Evolutionary conservation across 2,113 vertebrate species (phyloP).

Genomic region (Gopherus evgoodei): DNA sequence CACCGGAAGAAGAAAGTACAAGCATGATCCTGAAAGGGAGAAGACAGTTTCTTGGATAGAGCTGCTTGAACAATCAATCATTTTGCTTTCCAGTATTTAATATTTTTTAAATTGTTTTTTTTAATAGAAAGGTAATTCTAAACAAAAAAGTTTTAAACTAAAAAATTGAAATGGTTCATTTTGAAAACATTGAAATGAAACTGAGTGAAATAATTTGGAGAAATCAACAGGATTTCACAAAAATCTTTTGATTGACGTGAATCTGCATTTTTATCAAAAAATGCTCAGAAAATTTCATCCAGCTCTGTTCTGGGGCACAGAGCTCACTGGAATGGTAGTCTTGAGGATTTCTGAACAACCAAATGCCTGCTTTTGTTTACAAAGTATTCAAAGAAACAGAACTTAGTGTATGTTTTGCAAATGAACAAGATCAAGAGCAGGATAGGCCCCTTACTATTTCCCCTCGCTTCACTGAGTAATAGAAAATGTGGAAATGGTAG

Average conservation of each 20-base stretch:
- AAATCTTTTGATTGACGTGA: neutral
- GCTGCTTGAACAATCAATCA: neutral
- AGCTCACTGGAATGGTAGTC: neutral
- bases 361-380: neutral
- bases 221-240: neutral
- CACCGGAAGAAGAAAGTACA: neutral
- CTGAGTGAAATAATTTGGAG: too few relatives aligned
- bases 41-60: neutral
- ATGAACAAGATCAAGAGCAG: neutral
- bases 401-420: neutral
- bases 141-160: neutral
- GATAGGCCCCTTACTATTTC: too few relatives aligned
- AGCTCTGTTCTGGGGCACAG: neutral
- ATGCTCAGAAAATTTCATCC: neutral
- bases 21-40: neutral
- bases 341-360: neutral
- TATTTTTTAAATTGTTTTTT: neutral
- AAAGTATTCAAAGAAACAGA: neutral
- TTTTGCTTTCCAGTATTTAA: neutral
- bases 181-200: neutral
- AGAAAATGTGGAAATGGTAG: too few relatives aligned
- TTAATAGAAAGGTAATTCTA: neutral
- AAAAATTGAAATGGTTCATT: neutral
- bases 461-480: too few relatives aligned
- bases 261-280: neutral